These are phyloP conservation scores for Knipowitschia caucasica DNA, from an alignment of 2,797 vertebrate species.

Conservation along the genomic window DNA sequence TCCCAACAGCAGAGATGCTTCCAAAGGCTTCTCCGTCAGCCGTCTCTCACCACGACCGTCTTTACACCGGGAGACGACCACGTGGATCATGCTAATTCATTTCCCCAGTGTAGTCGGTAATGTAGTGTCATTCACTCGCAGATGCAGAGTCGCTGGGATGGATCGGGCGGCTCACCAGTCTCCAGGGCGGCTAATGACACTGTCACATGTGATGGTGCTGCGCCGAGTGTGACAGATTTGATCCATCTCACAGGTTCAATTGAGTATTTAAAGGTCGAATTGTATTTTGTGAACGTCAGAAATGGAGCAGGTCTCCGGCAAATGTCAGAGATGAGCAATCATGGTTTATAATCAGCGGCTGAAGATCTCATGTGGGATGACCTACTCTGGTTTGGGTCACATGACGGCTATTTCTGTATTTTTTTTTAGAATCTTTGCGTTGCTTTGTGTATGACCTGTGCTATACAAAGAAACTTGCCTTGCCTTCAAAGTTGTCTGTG, in stretches of 20 bases:
- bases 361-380: slow-evolving; percentile 21
- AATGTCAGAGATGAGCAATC: slow-evolving; percentile 58
- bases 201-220: slow-evolving; percentile 57
- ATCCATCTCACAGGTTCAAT: slow-evolving; percentile 54
- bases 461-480: too few relatives aligned
- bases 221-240: slow-evolving; percentile 54
- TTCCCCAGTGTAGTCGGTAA: slow-evolving; percentile 54
- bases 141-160: slow-evolving; percentile 59
- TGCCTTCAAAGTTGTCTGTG: too few relatives aligned
- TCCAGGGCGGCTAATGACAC: slow-evolving; percentile 58
- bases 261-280: slow-evolving; percentile 69
- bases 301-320: slow-evolving; percentile 38
- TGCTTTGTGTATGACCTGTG: too few relatives aligned
- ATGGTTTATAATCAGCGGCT: slow-evolving; percentile 45
- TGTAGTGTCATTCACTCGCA: slow-evolving; percentile 58
- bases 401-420: too few relatives aligned
- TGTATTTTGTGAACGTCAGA: slow-evolving; percentile 41
- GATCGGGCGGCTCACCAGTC: slow-evolving; percentile 59
- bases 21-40: slow-evolving; percentile 62
- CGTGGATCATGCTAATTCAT: slow-evolving; percentile 71
- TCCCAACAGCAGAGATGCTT: slow-evolving; percentile 46
- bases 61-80: slow-evolving; percentile 57
- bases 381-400: background rate
- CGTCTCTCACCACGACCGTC: slow-evolving; percentile 40
- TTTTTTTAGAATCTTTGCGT: too few relatives aligned